These are phyloP conservation scores for Anarsia innoxiella DNA, from an alignment of 2,888 invertebrate genomes.

Conservation along the genomic window DNA sequence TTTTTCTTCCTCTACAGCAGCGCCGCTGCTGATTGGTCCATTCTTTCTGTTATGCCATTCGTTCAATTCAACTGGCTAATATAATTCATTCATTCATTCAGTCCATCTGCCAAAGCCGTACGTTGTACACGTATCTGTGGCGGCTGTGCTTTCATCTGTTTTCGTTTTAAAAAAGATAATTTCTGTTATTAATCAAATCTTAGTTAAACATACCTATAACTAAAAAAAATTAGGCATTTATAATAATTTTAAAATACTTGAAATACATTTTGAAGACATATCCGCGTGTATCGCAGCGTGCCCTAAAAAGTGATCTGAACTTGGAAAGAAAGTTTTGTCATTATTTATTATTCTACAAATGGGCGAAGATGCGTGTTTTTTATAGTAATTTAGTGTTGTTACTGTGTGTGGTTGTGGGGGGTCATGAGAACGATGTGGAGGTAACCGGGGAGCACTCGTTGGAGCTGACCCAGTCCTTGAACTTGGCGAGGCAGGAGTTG, in stretches of 20 bases:
- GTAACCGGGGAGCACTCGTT: conserved; percentile 59
- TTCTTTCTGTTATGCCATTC: too few relatives aligned
- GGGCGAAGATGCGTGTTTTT: conserved; percentile 43
- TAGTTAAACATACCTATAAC: too few relatives aligned
- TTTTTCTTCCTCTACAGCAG: too few relatives aligned
- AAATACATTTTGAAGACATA: neutral
- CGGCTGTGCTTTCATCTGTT: conserved; percentile 1
- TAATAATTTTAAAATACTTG: neutral
- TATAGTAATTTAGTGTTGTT: conserved; percentile 39
- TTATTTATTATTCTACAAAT: conserved; percentile 30
- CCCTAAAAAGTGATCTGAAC: conserved; percentile 44
- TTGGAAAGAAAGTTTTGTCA: conserved; percentile 49
- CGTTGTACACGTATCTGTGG: conserved; percentile 7
- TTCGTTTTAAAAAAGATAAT: conserved; percentile 7
- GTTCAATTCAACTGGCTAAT: too few relatives aligned
- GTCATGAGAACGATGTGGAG: conserved; percentile 40
- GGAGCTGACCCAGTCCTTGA: conserved; percentile 77
- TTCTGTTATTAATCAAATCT: conserved; percentile 11
- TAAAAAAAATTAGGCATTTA: conserved; percentile 17
- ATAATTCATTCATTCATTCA: conserved; percentile 5
- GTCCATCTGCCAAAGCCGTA: conserved; percentile 14
- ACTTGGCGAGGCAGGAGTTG: conserved; percentile 77
- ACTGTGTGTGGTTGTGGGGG: conserved; percentile 39
- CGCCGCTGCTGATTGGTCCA: too few relatives aligned
- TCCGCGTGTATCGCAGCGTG: conserved; percentile 22